Conservation (phyloP, 2,113 vertebrate species). For the Eptesicus fuscus region DNA sequence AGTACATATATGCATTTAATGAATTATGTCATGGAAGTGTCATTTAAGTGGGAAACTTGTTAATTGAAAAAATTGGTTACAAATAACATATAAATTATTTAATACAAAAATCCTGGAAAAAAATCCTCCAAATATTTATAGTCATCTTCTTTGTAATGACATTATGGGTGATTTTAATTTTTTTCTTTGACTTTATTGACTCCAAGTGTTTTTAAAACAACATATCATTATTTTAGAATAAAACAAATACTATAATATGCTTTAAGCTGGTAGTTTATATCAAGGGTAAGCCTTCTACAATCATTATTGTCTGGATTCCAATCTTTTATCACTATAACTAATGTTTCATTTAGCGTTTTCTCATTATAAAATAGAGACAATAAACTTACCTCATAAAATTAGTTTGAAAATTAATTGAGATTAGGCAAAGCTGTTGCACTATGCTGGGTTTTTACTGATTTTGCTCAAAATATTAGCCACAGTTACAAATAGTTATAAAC, state of each 20-base stretch:
- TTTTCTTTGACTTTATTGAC: not conserved
- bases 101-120: not conserved
- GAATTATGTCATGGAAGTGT: not conserved
- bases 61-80: not conserved
- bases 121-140: not conserved
- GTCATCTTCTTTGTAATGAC: not conserved
- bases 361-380: not conserved
- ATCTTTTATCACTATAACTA: not conserved
- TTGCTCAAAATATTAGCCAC: not conserved
- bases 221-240: not conserved
- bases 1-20: not conserved
- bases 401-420: conserved; percentile 6
- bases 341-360: not conserved
- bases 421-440: not conserved
- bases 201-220: not conserved
- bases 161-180: not conserved
- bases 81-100: not conserved
- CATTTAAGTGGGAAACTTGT: not conserved
- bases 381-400: not conserved
- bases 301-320: not conserved
- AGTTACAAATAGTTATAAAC: not conserved
- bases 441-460: not conserved
- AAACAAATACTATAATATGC: not conserved
- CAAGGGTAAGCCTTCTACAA: not conserved
- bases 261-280: not conserved